Evolutionary conservation across 2,797 vertebrate species (phyloP).

Genomic region (Premnoplex brunnescens): DNA sequence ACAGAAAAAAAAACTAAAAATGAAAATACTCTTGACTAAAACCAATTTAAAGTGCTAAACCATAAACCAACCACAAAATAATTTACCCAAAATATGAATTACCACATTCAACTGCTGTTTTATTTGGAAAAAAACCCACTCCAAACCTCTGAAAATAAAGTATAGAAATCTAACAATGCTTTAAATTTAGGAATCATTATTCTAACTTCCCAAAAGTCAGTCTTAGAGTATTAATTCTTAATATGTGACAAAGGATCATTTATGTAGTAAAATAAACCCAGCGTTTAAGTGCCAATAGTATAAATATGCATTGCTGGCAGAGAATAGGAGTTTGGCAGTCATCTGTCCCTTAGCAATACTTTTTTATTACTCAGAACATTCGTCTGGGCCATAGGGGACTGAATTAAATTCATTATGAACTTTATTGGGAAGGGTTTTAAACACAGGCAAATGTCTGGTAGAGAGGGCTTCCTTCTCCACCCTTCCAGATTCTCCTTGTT

Average conservation of each 20-base stretch:
- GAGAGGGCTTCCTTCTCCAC: neutral
- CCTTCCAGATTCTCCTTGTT: neutral
- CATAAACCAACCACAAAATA: neutral
- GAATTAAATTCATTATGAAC: slow-evolving; percentile 61
- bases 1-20: neutral
- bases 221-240: slow-evolving; percentile 10
- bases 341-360: slow-evolving; percentile 59
- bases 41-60: neutral
- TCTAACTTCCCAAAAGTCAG: neutral
- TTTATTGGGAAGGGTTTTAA: slow-evolving; percentile 62
- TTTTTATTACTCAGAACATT: slow-evolving; percentile 55
- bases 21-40: neutral
- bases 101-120: neutral
- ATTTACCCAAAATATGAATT: neutral
- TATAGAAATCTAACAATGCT: neutral
- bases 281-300: slow-evolving; percentile 13
- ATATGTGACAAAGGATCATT: slow-evolving; percentile 38
- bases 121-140: neutral
- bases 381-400: slow-evolving; percentile 43
- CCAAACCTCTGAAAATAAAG: neutral
- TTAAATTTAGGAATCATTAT: neutral
- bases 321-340: slow-evolving; percentile 36
- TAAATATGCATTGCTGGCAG: slow-evolving; percentile 36
- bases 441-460: neutral
- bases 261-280: slow-evolving; percentile 44